Conservation (phyloP, 2,888 invertebrate genomes). For the Lepidocyrtinus sp. region DNA sequence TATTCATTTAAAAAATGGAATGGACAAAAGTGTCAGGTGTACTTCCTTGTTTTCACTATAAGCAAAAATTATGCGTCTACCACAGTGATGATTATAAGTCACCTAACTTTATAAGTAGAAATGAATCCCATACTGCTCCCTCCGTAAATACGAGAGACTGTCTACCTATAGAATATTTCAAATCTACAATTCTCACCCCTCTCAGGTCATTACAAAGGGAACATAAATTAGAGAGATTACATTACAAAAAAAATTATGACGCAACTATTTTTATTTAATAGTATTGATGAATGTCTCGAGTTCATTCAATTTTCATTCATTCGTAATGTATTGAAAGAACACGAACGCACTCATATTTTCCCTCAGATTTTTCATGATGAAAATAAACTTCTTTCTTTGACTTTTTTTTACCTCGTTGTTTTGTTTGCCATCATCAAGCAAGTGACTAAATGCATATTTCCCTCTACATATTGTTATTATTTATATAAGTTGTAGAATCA, state of each 20-base stretch:
- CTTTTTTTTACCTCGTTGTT: neutral
- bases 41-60: neutral
- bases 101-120: neutral
- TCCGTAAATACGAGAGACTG: too few relatives aligned
- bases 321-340: neutral
- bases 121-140: neutral
- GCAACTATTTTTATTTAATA: neutral
- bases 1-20: neutral
- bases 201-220: neutral
- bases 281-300: neutral
- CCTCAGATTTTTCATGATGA: neutral
- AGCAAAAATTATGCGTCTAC: too few relatives aligned
- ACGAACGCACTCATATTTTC: neutral
- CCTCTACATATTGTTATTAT: neutral
- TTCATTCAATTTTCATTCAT: conserved; percentile 10
- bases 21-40: neutral
- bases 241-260: conserved; percentile 2
- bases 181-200: too few relatives aligned
- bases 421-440: neutral
- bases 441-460: neutral
- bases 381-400: neutral
- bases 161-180: too few relatives aligned
- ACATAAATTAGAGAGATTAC: neutral
- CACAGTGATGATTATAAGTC: neutral
- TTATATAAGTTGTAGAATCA: conserved; percentile 3